These are phyloP conservation scores for Drosophila pseudoobscura DNA, from an alignment of 1,140 invertebrate genomes.

Conservation along the genomic window DNA sequence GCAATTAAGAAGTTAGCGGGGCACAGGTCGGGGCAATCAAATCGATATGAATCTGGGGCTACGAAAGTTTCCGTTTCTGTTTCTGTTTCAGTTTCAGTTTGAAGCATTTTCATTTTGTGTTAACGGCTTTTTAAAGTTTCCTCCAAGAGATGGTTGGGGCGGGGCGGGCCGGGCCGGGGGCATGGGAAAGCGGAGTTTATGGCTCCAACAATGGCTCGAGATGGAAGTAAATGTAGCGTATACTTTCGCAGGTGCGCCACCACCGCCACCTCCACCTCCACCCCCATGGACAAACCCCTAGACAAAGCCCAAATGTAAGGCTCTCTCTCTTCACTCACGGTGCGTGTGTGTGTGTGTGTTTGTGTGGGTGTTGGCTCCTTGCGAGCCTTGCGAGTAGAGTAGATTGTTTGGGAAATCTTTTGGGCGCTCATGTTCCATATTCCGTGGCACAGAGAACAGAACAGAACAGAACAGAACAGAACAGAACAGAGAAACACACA, in stretches of 20 bases:
- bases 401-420: slow-evolving; percentile 41
- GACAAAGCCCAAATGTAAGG: slow-evolving; percentile 29
- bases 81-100: slow-evolving; percentile 5
- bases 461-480: no score
- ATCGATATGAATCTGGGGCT: slow-evolving; percentile 19
- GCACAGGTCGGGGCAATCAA: slow-evolving; percentile 1
- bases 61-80: not conserved
- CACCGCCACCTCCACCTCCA: not conserved
- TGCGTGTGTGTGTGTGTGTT: not conserved
- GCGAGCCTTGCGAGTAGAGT: not conserved
- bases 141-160: not conserved
- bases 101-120: slow-evolving; percentile 5
- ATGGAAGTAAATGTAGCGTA: slow-evolving; percentile 43
- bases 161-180: not conserved
- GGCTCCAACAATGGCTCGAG: not conserved
- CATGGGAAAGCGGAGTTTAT: slow-evolving; percentile 8
- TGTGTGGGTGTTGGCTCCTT: not conserved
- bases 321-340: not conserved
- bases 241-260: slow-evolving; percentile 17
- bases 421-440: slow-evolving; percentile 46
- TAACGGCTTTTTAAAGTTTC: slow-evolving; percentile 21
- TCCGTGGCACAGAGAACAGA: not conserved
- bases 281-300: slow-evolving; percentile 1
- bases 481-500: not conserved
- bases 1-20: slow-evolving; percentile 32